phyloP scores from a whole-genome alignment of 2,888 invertebrate species.

The Lochmaea capreae region DNA sequence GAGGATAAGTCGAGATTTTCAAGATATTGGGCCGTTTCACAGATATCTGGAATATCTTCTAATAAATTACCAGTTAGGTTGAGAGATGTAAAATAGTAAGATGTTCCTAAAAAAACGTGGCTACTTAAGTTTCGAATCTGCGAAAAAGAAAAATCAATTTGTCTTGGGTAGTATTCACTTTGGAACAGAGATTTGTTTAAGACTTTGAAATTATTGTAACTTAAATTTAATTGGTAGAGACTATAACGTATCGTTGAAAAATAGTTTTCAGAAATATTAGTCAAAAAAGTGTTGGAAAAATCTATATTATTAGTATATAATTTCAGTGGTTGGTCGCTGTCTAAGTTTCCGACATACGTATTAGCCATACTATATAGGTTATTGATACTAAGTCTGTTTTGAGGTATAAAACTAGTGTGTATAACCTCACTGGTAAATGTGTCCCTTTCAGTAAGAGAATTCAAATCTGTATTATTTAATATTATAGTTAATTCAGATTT shows the following conservation, averaged over 20 bases:
- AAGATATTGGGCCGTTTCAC: neutral
- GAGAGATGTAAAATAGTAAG: neutral
- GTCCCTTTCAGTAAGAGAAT: neutral
- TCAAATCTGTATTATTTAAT: neutral
- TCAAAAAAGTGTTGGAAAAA: constrained; percentile 9
- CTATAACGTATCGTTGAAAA: too few relatives aligned
- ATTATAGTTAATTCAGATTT: neutral
- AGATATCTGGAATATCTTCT: neutral
- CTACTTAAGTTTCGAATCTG: constrained; percentile 1
- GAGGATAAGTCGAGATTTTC: neutral
- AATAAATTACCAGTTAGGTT: neutral
- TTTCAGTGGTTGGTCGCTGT: neutral
- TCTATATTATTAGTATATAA: neutral
- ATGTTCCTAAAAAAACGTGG: constrained; percentile 1
- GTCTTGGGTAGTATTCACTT: too few relatives aligned
- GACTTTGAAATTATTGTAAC: constrained; percentile 13
- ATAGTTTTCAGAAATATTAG: neutral
- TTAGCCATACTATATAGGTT: neutral
- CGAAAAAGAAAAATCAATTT: constrained; percentile 27
- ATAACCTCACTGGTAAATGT: neutral
- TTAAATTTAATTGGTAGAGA: constrained; percentile 27
- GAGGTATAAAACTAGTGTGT: constrained; percentile 9
- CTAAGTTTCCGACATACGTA: neutral
- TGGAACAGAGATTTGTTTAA: constrained; percentile 3
- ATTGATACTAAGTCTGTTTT: neutral